A percentile compares a stretch with the other conserved stretches of the same genome.
These are phyloP conservation scores for Agrochola circellaris DNA, from an alignment of 2,888 invertebrate species.

Conservation along the genomic window DNA sequence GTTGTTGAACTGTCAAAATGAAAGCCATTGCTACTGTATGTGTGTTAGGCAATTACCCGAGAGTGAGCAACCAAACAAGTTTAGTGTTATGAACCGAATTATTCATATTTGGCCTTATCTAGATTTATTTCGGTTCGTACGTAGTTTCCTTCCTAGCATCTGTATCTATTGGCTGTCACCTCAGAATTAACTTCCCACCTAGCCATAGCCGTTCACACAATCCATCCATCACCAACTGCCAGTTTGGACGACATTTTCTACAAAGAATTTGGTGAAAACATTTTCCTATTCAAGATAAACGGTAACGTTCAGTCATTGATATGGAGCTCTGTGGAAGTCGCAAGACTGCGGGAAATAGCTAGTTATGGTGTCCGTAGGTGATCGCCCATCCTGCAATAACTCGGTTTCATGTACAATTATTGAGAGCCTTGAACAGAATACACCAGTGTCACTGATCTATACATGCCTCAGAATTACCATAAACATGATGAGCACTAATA, in stretches of 20 bases:
- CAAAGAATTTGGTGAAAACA: background rate
- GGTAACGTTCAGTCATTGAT: background rate
- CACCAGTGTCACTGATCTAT: background rate
- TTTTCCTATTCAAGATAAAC: conserved; percentile 8
- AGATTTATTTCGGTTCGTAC: too few relatives aligned
- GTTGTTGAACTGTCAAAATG: too few relatives aligned
- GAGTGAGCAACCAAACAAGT: too few relatives aligned
- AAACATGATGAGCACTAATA: background rate
- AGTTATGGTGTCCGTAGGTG: conserved; percentile 4
- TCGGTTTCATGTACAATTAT: background rate
- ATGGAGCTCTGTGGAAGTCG: background rate
- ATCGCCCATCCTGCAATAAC: conserved; percentile 12
- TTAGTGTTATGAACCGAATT: too few relatives aligned
- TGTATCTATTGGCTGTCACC: too few relatives aligned
- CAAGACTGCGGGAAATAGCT: conserved; percentile 15
- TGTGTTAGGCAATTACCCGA: too few relatives aligned
- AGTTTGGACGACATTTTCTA: background rate
- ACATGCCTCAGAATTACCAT: background rate
- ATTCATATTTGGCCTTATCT: too few relatives aligned
- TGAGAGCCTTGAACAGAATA: background rate
- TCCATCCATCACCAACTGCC: background rate
- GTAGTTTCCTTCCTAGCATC: too few relatives aligned
- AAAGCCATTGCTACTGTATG: too few relatives aligned
- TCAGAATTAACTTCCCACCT: too few relatives aligned
- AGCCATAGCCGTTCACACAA: background rate